Conservation (phyloP, 1,140 invertebrate genomes). For the Brachionus sp. region DNA sequence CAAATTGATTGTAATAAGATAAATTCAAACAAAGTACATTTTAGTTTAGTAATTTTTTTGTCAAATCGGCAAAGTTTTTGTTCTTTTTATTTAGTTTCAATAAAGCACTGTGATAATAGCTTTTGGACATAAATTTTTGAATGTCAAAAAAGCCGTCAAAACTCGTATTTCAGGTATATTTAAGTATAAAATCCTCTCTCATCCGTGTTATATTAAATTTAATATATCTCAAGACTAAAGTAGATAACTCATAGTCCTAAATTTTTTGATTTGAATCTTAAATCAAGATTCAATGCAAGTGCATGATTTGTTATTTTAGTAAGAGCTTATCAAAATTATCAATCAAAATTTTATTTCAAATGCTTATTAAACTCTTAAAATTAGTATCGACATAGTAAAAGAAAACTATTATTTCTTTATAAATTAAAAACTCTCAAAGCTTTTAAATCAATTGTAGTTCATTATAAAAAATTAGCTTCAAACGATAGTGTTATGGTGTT, state of each 20-base stretch:
- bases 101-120: background rate
- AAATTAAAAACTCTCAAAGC: no score
- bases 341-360: background rate
- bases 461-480: no score
- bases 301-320: background rate
- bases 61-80: background rate
- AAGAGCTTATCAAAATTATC: background rate
- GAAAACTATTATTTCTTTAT: no score
- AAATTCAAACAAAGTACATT: background rate
- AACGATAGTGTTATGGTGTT: no score
- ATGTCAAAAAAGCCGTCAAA: background rate
- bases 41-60: background rate
- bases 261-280: background rate
- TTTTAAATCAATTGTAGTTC: no score
- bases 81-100: slow-evolving; percentile 15
- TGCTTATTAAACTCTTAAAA: background rate
- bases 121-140: background rate
- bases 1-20: slow-evolving; percentile 30
- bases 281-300: background rate
- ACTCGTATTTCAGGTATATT: slow-evolving; percentile 23
- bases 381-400: no score
- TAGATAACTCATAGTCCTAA: background rate
- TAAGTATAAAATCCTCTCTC: background rate
- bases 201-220: slow-evolving; percentile 28
- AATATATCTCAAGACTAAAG: background rate